phyloP scores from a whole-genome alignment of 2,797 vertebrate genomes.

The Trichosurus vulpecula region DNA sequence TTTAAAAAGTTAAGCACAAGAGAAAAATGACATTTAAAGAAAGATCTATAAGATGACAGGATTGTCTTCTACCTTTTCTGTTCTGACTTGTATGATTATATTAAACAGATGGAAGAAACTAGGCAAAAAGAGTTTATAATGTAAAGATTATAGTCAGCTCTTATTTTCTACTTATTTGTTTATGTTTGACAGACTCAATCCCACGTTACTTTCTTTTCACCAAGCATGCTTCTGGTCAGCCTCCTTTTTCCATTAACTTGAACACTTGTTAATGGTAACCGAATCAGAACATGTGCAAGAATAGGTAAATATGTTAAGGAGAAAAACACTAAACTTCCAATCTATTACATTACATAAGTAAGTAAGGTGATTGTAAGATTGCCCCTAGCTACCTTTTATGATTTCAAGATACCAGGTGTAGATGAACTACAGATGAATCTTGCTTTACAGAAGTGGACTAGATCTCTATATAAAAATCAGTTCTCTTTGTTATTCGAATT shows the following conservation, averaged over 20 bases:
- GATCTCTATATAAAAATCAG: background rate
- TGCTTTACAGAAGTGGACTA: background rate
- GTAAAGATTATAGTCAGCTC: constrained; percentile 46
- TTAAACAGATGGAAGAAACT: constrained; percentile 43
- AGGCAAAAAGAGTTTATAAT: constrained; percentile 38
- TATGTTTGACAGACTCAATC: background rate
- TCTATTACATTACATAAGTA: background rate
- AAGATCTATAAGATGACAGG: constrained; percentile 13
- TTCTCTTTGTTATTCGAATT: background rate
- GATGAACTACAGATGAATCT: background rate
- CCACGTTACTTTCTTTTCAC: background rate
- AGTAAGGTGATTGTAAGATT: background rate
- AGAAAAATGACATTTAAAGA: constrained; percentile 61
- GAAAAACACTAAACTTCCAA: background rate
- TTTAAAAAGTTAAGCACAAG: constrained; percentile 46
- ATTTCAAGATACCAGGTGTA: background rate
- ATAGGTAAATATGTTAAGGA: background rate
- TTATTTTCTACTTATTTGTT: constrained; percentile 23
- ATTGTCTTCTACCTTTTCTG: background rate
- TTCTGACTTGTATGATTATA: background rate
- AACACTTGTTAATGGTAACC: background rate
- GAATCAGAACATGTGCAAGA: background rate
- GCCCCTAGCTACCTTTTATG: background rate
- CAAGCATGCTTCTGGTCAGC: background rate
- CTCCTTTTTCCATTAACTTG: background rate